Evolutionary conservation across 2,797 vertebrate species (phyloP).

Genomic region (Pangasius macronema): DNA sequence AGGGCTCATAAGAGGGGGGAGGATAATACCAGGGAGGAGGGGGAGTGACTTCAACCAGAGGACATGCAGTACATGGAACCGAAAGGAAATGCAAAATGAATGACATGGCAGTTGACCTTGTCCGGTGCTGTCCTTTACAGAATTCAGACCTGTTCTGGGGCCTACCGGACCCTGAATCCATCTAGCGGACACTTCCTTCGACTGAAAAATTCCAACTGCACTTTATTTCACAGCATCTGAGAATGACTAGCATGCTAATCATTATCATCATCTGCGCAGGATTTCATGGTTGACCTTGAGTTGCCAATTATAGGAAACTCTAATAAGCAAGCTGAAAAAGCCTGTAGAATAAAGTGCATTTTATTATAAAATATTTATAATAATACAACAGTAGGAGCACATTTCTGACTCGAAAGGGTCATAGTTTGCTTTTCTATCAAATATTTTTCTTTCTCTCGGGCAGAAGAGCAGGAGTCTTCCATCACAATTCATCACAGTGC

Average conservation of each 20-base stretch:
- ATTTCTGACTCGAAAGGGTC: neutral
- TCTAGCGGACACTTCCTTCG: constrained; percentile 16
- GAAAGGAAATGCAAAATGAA: constrained; percentile 77
- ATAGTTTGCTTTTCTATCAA: neutral
- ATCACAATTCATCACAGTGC: constrained; percentile 31
- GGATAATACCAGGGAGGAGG: constrained; percentile 60
- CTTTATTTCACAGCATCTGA: constrained; percentile 41
- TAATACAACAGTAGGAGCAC: neutral
- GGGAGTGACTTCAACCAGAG: constrained; percentile 71
- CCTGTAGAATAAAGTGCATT: constrained; percentile 49
- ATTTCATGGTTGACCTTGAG: neutral
- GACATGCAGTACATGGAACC: constrained; percentile 76
- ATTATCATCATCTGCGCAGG: neutral
- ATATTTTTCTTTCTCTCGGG: constrained; percentile 14
- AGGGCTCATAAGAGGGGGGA: constrained; percentile 43
- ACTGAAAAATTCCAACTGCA: constrained; percentile 29
- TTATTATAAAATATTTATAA: neutral
- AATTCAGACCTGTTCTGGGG: constrained; percentile 16
- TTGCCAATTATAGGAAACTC: constrained; percentile 5
- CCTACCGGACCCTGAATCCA: constrained; percentile 24
- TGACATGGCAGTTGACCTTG: constrained; percentile 72
- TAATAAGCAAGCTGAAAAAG: neutral
- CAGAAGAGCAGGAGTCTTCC: constrained; percentile 8
- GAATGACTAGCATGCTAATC: constrained; percentile 6
- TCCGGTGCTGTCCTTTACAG: constrained; percentile 48